Base-by-base conservation (phyloP, 2,797 vertebrate species). In the Enteromius fasciolatus region DNA sequence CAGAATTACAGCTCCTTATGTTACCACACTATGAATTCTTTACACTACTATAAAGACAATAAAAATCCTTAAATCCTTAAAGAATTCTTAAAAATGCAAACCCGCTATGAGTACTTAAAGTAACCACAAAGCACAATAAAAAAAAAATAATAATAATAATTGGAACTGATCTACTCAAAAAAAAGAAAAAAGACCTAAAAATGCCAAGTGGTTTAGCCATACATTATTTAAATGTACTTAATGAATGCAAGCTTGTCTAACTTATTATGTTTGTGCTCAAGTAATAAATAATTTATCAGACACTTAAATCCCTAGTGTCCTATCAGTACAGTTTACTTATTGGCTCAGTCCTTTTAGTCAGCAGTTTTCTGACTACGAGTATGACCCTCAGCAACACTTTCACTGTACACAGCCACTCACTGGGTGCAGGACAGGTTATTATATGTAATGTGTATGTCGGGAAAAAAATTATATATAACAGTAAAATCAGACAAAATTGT, bases 201-300 rank as follows among this genome's bases (percentile, higher is more conserved):
- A 17, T 68, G 20, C 11, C 36, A 41, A 23, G 39, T 4, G 14
- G 41, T 46, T 25, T 9, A 69, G 23, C 14, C 67, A 69, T 46
- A 4, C n/a, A 69, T 46, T 46, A 69, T 17, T 69, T 14, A 17
- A 18, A 70, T 18, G 7, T 17, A 46, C 23, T 28, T 3, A 70
- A 18, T 18, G 9, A 48, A 70, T 46, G 4, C 23, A 70, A 17
- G 25, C 44, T 18, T 18, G 48, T 70, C 15, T 28, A 48, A 46
- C 68, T 48, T 28, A 28, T 46, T 69, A 28, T 69, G 15, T 15
- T 70, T 28, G 23, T 46, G 3, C 48, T 70, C 23, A 70, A 28
- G 68, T 48, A 48, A 70, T 70, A 70, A 48, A 70, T 70, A 70
- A 70, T 48, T 28, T 28, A 70, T 17, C 68, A 48, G 68, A 48